Conservation (phyloP, 2,113 vertebrate genomes). For the Fukomys damarensis region DNA sequence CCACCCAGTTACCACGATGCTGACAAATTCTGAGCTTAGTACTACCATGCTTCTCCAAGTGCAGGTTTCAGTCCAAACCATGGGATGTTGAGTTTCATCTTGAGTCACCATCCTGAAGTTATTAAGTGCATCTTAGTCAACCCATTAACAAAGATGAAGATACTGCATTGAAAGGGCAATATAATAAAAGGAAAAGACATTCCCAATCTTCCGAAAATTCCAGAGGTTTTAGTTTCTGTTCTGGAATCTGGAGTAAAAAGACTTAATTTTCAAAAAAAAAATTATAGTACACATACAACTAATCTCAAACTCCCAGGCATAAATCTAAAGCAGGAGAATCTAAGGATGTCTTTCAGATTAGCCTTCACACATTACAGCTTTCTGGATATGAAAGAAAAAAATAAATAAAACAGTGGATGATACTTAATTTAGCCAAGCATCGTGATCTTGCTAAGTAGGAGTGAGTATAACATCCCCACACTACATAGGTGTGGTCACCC, state of each 20-base stretch:
- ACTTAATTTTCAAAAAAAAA: background rate
- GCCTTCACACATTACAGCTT: no score
- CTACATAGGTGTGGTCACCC: no score
- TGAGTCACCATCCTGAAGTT: background rate
- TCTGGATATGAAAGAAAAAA: no score
- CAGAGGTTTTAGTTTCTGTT: background rate
- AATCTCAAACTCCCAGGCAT: background rate
- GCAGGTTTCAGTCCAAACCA: background rate
- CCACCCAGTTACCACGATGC: background rate
- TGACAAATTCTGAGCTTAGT: background rate
- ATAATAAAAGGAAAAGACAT: background rate
- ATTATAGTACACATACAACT: background rate
- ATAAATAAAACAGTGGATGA: no score
- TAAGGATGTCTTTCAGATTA: background rate
- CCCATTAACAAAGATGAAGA: background rate
- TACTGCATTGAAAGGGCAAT: background rate
- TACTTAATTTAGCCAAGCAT: no score
- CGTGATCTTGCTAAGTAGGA: no score
- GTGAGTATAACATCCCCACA: no score
- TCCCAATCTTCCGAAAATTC: background rate
- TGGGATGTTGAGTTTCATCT: background rate
- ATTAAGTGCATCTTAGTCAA: background rate
- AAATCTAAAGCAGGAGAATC: background rate
- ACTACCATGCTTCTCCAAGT: background rate
- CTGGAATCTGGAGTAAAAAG: background rate